Evolutionary conservation across 2,888 invertebrate species (phyloP).

Genomic region (Eupithecia pulchellata): DNA sequence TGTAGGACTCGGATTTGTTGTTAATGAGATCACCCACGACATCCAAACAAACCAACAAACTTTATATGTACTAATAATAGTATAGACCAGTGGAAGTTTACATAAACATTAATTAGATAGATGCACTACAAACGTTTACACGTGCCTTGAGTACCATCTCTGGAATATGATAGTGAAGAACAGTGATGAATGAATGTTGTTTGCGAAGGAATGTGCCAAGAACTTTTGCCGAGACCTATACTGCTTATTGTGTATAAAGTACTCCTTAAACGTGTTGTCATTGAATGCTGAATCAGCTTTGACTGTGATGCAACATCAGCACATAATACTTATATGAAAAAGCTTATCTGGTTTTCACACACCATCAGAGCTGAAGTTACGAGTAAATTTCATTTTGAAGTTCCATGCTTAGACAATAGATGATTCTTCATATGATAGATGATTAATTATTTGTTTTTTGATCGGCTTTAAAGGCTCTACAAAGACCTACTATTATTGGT

Average conservation of each 20-base stretch:
- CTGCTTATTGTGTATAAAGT: not conserved
- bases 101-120: not conserved
- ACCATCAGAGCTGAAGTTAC: no score
- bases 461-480: no score
- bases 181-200: slow-evolving; percentile 4
- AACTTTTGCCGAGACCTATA: not conserved
- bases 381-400: no score
- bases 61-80: not conserved
- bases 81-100: not conserved
- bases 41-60: not conserved
- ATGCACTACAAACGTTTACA: not conserved
- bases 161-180: not conserved
- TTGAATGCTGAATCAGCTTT: not conserved
- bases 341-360: not conserved
- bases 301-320: not conserved
- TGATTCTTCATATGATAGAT: not conserved
- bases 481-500: no score
- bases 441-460: no score
- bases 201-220: not conserved
- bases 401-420: not conserved
- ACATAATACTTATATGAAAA: not conserved
- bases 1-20: not conserved
- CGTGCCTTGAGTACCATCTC: not conserved
- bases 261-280: not conserved
- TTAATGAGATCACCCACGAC: not conserved